Evolutionary conservation across 2,113 vertebrate genomes (phyloP).

Genomic region (Microcebus jonahi): DNA sequence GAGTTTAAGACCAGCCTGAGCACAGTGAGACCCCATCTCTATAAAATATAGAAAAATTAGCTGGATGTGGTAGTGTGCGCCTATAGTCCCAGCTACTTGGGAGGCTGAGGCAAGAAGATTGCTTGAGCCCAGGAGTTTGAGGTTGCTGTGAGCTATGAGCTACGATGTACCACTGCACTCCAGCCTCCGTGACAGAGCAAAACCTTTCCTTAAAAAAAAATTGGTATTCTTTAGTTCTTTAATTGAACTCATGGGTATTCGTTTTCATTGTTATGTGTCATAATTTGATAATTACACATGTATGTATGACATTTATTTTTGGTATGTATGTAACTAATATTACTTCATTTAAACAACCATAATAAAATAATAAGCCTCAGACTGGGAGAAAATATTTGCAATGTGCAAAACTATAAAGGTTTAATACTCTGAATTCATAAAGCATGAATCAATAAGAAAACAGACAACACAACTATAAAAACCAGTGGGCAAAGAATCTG

Average conservation of each 20-base stretch:
- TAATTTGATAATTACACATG: background rate
- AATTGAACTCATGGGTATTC: background rate
- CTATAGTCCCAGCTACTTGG: too few species aligned
- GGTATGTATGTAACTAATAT: background rate
- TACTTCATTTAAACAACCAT: constrained; percentile 1
- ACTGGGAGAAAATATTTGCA: background rate
- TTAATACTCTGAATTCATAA: constrained; percentile 1
- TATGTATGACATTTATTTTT: background rate
- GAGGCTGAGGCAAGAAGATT: too few species aligned
- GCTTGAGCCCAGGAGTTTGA: too few species aligned
- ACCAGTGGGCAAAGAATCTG: background rate
- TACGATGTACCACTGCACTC: too few species aligned
- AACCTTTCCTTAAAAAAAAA: too few species aligned
- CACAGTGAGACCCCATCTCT: too few species aligned
- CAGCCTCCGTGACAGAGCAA: too few species aligned
- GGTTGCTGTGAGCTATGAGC: too few species aligned
- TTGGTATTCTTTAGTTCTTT: background rate
- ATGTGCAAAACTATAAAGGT: constrained; percentile 11
- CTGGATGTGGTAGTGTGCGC: too few species aligned
- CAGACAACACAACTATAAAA: background rate
- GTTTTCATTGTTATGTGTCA: constrained; percentile 12
- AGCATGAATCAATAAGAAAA: background rate
- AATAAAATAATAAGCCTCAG: background rate
- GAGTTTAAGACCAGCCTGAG: too few species aligned
- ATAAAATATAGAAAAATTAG: too few species aligned